Percentiles rank a stretch among this genome's conserved stretches.
Evolutionary conservation across 2,797 vertebrate genomes (phyloP).

Genomic region (Iguana delicatissima): DNA sequence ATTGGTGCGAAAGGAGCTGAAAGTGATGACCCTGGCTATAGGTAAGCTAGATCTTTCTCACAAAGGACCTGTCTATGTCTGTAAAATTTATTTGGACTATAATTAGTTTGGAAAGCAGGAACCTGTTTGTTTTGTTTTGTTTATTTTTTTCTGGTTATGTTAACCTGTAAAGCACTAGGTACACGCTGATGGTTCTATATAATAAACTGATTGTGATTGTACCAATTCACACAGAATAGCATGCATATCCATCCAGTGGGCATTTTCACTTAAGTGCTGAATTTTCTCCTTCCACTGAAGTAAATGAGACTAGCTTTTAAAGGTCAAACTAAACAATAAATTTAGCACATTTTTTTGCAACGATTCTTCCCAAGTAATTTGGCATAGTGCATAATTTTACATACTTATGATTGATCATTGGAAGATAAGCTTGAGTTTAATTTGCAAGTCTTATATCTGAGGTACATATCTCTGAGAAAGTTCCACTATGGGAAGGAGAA

Average conservation of each 20-base stretch:
- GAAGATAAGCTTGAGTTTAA: too few relatives aligned
- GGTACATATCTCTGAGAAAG: too few relatives aligned
- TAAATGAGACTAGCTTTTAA: too few relatives aligned
- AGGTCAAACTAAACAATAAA: too few relatives aligned
- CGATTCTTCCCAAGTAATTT: too few relatives aligned
- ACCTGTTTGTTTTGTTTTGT: background rate
- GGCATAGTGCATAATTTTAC: too few relatives aligned
- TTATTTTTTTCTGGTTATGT: background rate
- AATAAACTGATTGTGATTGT: background rate
- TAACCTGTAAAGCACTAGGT: background rate
- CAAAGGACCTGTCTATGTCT: background rate
- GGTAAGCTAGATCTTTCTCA: constrained; percentile 80
- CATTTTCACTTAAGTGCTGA: background rate
- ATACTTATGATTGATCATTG: too few relatives aligned
- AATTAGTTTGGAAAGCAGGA: too few relatives aligned
- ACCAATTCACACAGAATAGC: background rate
- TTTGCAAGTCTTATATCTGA: too few relatives aligned
- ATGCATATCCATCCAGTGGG: too few relatives aligned
- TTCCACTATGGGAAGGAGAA: too few relatives aligned
- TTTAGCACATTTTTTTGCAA: too few relatives aligned
- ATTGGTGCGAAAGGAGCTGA: constrained; percentile 85
- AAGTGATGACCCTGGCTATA: constrained; percentile 91
- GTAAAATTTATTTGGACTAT: background rate
- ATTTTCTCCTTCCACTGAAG: background rate
- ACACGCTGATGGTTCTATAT: background rate